Base-by-base conservation (phyloP, 2,888 invertebrate species). In the Meganola albula region DNA sequence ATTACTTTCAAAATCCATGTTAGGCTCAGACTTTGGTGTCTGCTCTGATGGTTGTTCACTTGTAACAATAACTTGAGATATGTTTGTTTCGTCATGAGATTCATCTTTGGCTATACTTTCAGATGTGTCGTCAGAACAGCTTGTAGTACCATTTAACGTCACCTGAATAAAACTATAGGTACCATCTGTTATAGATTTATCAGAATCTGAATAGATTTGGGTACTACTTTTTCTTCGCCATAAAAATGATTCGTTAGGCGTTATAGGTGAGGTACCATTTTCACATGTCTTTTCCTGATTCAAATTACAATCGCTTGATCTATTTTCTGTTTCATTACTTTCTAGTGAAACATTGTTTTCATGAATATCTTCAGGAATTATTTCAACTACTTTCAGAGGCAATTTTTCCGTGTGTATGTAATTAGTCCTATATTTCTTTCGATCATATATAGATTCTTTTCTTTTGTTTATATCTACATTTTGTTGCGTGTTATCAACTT, bases 171-270 rank as follows among this genome's bases (percentile, higher is more conserved):
- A 66, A 40, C 75, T 74, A 33, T 82, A 82, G 8, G 74, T 60
- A 34, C 71, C 74, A 27, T 82, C 84, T 9, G 72, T 66, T 27
- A 50, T 9, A 7, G 70, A 63, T 47, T 68, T 79, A 29, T 82
- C 84, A 23, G 65, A 60, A 27, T 85, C 85, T 1, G 74, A 72
- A 52, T 79, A 82, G 44, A 76, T 70, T 54, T 76, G 79, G 24
- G 71, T 69, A 40, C 53, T 69, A 47, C 77, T 80, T 66, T 84
- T 89, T 38, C 84, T 66, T 34, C 89, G 86, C 88, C 90, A 91
- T 20, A 92, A 70, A 66, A 92, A 92, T 3, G 92, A 91, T 44
- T 85, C 87, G 56, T 91, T 91, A 1, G 91, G 91, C 49, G 88
- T 80, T 33, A 89, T 79, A 8, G 62, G 67, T 10, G 76, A 54